These are phyloP conservation scores for Sprattus sprattus DNA, from an alignment of 2,113 vertebrate genomes.

Conservation along the genomic window DNA sequence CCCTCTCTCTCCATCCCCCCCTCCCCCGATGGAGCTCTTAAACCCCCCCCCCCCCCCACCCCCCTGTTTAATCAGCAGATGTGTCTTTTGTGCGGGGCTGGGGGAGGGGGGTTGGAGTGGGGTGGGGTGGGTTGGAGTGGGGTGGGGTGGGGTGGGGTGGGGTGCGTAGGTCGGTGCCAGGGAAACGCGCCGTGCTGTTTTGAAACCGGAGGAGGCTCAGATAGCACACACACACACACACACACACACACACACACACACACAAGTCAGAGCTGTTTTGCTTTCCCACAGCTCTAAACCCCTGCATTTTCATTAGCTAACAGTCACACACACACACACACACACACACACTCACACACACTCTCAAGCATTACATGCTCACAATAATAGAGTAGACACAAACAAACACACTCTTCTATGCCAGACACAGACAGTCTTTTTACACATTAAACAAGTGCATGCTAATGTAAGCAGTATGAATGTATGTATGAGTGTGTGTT, in stretches of 20 bases:
- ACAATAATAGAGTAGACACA: too few relatives aligned
- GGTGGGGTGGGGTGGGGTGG: too few relatives aligned
- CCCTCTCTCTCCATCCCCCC: neutral
- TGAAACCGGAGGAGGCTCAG: conserved; percentile 69
- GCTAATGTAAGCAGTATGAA: too few relatives aligned
- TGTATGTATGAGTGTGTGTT: neutral
- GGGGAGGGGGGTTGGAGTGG: conserved; percentile 56
- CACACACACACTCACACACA: neutral
- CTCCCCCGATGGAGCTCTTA: neutral
- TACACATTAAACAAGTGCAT: too few relatives aligned
- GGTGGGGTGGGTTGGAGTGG: conserved; percentile 25
- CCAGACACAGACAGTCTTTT: too few relatives aligned
- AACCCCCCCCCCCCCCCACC: conserved; percentile 12
- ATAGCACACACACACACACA: conserved; percentile 62
- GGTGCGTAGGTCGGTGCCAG: too few relatives aligned
- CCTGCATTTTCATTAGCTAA: conserved; percentile 73
- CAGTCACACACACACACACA: conserved; percentile 35
- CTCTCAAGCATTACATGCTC: neutral
- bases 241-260: conserved; percentile 63
- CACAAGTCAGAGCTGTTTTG: conserved; percentile 58
- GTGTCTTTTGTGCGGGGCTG: conserved; percentile 62
- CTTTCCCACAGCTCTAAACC: conserved; percentile 64
- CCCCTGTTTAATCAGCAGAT: conserved; percentile 65
- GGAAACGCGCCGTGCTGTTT: conserved; percentile 71
- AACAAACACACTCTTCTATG: too few relatives aligned